Percentiles rank a stretch among this genome's conserved stretches.
Conservation (phyloP, 2,113 vertebrate genomes). For the Otolemur garnettii region DNA sequence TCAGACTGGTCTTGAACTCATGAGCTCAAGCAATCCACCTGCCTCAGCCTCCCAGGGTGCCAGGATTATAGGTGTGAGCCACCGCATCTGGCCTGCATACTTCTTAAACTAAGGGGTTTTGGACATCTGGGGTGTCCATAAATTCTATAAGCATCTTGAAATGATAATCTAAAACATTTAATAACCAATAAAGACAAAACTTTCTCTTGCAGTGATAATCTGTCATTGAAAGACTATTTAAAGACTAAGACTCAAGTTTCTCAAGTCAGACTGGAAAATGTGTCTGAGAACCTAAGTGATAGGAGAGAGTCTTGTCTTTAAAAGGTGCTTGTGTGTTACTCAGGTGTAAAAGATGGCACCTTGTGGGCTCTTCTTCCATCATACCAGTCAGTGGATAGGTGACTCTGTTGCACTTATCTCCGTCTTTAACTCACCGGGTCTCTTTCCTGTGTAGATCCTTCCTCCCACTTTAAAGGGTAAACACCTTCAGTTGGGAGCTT, state of each 20-base stretch:
- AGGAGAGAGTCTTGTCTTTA: neutral
- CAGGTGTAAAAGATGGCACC: neutral
- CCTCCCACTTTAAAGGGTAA: neutral
- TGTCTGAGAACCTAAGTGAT: neutral
- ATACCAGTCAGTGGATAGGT: neutral
- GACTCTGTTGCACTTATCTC: neutral
- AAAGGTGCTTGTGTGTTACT: rapidly evolving
- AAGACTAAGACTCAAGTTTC: neutral
- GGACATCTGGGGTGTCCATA: neutral
- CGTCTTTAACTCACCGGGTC: neutral
- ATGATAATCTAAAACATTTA: neutral
- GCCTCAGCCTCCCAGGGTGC: too few relatives aligned
- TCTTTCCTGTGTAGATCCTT: neutral
- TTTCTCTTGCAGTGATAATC: neutral
- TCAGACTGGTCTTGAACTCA: too few relatives aligned
- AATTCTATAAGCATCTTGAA: neutral
- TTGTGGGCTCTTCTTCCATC: neutral
- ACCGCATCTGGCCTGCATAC: too few relatives aligned
- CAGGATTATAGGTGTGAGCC: too few relatives aligned
- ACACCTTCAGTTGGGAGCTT: neutral
- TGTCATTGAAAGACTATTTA: neutral
- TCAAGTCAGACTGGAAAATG: neutral
- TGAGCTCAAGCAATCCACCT: too few relatives aligned
- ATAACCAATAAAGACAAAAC: neutral
- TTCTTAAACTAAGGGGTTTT: neutral